Conservation (phyloP, 2,888 invertebrate genomes). For the Troides oblongomaculatus region DNA sequence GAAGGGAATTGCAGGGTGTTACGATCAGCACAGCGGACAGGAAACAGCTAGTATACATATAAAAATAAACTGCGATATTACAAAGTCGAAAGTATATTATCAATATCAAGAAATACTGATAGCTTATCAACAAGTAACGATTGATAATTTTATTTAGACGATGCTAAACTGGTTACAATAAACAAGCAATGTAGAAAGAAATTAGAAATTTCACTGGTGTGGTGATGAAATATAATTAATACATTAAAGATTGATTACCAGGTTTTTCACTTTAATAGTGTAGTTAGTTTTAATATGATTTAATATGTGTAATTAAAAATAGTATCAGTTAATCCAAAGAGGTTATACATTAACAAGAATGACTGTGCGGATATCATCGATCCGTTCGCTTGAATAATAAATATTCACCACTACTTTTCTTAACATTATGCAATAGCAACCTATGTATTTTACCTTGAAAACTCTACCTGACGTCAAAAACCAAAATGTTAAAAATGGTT, state of each 20-base stretch:
- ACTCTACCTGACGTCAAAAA: slow-evolving; percentile 28
- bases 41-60: neutral
- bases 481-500: slow-evolving; percentile 11
- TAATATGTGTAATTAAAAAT: no score
- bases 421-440: slow-evolving; percentile 41
- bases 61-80: neutral
- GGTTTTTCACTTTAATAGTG: no score
- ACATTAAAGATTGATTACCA: no score
- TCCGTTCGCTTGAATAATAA: slow-evolving; percentile 48
- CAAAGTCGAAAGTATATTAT: neutral
- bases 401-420: slow-evolving; percentile 45
- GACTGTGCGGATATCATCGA: slow-evolving; percentile 5
- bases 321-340: neutral
- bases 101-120: neutral
- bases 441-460: slow-evolving; percentile 53
- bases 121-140: neutral
- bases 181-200: neutral
- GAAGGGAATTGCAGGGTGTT: no score
- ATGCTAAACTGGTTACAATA: neutral
- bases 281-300: no score
- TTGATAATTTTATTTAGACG: slow-evolving; percentile 5
- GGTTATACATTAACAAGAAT: neutral
- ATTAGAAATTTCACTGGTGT: neutral
- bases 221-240: neutral
- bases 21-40: no score